These are phyloP conservation scores for Sinohyriopsis cumingii DNA, from an alignment of 2,888 invertebrate genomes.

Conservation along the genomic window DNA sequence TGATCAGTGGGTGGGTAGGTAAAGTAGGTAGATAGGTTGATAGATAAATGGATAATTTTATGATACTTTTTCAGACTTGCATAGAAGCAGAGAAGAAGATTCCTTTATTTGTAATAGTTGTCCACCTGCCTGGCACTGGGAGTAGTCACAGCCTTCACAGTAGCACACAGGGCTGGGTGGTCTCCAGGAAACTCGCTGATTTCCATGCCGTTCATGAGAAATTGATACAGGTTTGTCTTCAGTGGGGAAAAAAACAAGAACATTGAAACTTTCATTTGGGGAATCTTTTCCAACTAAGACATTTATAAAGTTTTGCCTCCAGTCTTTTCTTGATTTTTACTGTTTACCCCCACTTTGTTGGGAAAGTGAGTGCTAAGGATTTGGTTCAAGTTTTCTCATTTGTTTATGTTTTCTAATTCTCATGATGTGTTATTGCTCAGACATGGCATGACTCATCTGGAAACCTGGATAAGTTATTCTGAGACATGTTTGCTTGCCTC, in stretches of 20 bases:
- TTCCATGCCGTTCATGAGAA: slow-evolving; percentile 88
- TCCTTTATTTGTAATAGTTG: slow-evolving; percentile 66
- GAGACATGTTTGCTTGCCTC: too few relatives aligned
- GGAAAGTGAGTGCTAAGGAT: too few relatives aligned
- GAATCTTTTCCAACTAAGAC: background rate
- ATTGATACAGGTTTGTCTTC: slow-evolving; percentile 73
- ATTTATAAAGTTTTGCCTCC: too few relatives aligned
- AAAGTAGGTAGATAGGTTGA: too few relatives aligned
- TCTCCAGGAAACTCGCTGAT: slow-evolving; percentile 74
- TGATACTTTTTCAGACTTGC: slow-evolving; percentile 6
- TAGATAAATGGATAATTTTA: background rate
- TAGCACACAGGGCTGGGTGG: slow-evolving; percentile 72
- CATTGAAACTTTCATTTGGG: background rate
- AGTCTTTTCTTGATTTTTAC: too few relatives aligned
- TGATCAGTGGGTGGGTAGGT: too few relatives aligned
- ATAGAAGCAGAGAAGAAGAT: slow-evolving; percentile 75
- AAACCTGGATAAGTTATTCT: too few relatives aligned
- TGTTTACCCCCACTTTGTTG: too few relatives aligned
- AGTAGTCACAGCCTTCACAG: slow-evolving; percentile 40
- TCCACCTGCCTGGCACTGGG: slow-evolving; percentile 58
- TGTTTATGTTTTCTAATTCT: too few relatives aligned
- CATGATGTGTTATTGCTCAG: too few relatives aligned
- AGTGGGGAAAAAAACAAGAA: slow-evolving; percentile 1
- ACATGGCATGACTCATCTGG: too few relatives aligned
- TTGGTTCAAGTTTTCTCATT: too few relatives aligned